phyloP scores from a whole-genome alignment of 2,888 invertebrate species.

The Tribolium freemani region DNA sequence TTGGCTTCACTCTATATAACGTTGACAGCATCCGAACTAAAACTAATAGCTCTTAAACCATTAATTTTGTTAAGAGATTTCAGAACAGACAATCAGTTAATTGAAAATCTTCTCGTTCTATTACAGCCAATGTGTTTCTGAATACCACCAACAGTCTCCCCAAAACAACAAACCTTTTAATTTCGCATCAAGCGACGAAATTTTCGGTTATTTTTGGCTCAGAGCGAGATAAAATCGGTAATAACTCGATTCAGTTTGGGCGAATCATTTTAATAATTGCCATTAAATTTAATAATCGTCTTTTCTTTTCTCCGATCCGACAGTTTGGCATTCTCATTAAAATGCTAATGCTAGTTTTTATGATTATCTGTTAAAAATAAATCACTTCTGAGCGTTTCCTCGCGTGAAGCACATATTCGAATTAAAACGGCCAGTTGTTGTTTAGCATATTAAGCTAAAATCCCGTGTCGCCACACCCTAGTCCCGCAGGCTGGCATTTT shows the following conservation, averaged over 20 bases:
- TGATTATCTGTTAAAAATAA: constrained; percentile 3
- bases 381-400: background rate
- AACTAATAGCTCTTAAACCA: background rate
- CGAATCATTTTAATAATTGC: background rate
- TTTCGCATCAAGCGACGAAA: background rate
- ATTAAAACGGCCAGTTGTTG: background rate
- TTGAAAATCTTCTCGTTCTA: constrained; percentile 16
- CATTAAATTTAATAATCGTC: constrained; percentile 6
- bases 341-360: background rate
- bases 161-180: background rate
- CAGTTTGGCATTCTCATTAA: constrained; percentile 1
- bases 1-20: background rate
- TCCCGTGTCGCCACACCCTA: background rate
- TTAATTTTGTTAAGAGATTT: background rate
- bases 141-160: background rate
- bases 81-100: constrained; percentile 5
- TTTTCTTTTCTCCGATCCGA: background rate
- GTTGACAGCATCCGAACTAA: background rate
- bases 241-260: background rate
- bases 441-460: constrained; percentile 4
- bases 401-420: background rate
- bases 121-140: background rate
- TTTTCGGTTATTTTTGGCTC: background rate
- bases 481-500: background rate
- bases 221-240: background rate